These are phyloP conservation scores for Nothocercus nigrocapillus DNA, from an alignment of 2,113 vertebrate species.

Conservation along the genomic window DNA sequence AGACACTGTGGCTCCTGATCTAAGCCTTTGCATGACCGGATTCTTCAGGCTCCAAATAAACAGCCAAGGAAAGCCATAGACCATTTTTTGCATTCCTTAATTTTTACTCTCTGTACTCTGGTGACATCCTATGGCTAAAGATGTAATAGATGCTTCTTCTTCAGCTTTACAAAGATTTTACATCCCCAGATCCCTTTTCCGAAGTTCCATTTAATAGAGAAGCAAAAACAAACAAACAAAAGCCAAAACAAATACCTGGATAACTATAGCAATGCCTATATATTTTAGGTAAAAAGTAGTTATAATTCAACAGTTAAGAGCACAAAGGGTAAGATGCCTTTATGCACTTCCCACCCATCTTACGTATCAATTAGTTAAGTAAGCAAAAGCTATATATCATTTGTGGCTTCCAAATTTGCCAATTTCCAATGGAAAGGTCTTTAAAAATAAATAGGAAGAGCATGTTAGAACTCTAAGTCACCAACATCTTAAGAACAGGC, in stretches of 20 bases:
- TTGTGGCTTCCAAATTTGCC: neutral
- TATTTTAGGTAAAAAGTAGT: neutral
- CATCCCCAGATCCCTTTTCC: neutral
- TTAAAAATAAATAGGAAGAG: neutral
- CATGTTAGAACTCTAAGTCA: neutral
- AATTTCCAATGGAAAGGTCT: neutral
- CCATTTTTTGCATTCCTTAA: neutral
- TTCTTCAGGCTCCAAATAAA: neutral
- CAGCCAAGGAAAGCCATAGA: neutral
- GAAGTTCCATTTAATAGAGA: neutral
- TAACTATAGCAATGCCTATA: neutral
- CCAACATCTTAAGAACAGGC: neutral
- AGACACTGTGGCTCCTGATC: neutral
- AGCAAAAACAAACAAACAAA: neutral
- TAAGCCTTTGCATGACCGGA: neutral
- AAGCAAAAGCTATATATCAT: neutral
- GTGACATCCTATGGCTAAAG: constrained; percentile 49
- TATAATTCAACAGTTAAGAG: neutral
- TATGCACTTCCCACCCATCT: neutral
- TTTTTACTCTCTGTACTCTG: constrained; percentile 44
- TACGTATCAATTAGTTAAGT: neutral
- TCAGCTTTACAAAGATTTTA: neutral
- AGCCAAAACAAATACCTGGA: neutral
- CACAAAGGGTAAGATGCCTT: neutral
- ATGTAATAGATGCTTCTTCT: neutral